Conservation (phyloP, 2,113 vertebrate species). For the Cacatua alba region DNA sequence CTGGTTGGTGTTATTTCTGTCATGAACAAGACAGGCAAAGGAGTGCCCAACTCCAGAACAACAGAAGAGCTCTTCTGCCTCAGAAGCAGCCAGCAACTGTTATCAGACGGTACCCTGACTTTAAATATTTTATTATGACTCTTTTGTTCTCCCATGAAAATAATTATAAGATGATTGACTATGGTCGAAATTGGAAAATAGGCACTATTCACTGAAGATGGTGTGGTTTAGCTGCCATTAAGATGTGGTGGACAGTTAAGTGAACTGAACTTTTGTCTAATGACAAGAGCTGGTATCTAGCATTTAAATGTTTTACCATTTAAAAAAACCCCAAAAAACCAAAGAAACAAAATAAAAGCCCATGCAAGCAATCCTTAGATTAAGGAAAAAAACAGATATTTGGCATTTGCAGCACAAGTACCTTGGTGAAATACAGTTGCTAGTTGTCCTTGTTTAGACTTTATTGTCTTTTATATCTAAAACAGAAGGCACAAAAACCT, state of each 20-base stretch:
- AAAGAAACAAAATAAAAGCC: neutral
- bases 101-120: neutral
- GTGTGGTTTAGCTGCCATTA: neutral
- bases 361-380: neutral
- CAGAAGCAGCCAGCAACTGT: neutral
- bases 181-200: neutral
- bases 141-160: neutral
- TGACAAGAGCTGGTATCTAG: neutral
- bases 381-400: neutral
- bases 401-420: neutral
- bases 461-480: neutral
- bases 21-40: neutral
- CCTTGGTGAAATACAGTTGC: neutral
- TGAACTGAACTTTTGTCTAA: neutral
- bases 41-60: neutral
- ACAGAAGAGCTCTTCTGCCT: neutral
- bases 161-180: neutral
- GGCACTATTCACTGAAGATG: neutral
- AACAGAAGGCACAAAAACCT: neutral
- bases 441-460: neutral
- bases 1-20: neutral
- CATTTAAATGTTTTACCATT: neutral
- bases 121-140: neutral
- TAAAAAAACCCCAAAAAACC: neutral
- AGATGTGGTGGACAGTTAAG: neutral